phyloP scores from a whole-genome alignment of 2,797 vertebrate genomes.

The Hybognathus amarus region DNA sequence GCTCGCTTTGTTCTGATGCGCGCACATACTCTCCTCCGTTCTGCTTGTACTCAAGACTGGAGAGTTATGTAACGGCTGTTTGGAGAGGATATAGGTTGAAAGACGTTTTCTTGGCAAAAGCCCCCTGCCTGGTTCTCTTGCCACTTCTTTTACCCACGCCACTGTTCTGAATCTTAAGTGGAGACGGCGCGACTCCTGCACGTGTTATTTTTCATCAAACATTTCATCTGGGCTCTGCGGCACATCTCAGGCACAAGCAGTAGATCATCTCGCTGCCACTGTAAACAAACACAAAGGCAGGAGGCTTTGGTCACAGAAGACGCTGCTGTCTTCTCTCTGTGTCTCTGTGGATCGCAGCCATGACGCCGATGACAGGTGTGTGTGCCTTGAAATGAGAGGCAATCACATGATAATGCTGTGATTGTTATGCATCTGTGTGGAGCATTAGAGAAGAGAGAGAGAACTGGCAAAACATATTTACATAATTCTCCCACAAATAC shows the following conservation, averaged over 20 bases:
- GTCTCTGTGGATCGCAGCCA: slow-evolving; percentile 2
- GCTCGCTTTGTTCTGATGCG: not conserved
- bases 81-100: slow-evolving; percentile 52
- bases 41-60: slow-evolving; percentile 16
- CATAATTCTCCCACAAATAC: slow-evolving; percentile 77
- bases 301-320: slow-evolving; percentile 50
- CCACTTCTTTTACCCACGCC: slow-evolving; percentile 19
- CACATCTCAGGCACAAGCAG: slow-evolving; percentile 50
- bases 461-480: slow-evolving; percentile 65
- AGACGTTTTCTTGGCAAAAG: slow-evolving; percentile 65
- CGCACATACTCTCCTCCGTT: not conserved
- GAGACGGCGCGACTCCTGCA: slow-evolving; percentile 34
- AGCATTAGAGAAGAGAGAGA: slow-evolving; percentile 49
- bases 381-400: slow-evolving; percentile 32
- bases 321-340: slow-evolving; percentile 1
- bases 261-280: slow-evolving; percentile 51
- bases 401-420: slow-evolving; percentile 51
- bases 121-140: slow-evolving; percentile 43
- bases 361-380: slow-evolving; percentile 11
- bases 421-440: slow-evolving; percentile 50
- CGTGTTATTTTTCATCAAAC: slow-evolving; percentile 55
- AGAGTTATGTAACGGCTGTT: slow-evolving; percentile 50
- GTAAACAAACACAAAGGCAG: slow-evolving; percentile 56
- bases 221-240: slow-evolving; percentile 44
- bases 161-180: slow-evolving; percentile 23